Percentiles rank a stretch among this genome's conserved stretches.
Evolutionary conservation across 2,797 vertebrate genomes (phyloP).

Genomic region (Simalia tracyae): DNA sequence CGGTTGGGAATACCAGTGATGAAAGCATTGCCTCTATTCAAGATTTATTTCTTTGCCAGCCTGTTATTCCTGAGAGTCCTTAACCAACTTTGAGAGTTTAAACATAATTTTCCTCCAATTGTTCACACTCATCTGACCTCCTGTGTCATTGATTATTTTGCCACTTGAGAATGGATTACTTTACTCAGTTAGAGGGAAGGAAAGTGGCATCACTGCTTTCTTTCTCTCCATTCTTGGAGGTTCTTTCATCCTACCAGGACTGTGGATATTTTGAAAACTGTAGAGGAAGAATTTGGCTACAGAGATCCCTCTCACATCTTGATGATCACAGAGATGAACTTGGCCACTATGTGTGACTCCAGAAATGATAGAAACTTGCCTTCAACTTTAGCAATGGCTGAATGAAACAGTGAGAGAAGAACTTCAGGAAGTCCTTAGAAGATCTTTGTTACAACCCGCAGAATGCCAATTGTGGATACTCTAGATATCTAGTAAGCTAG

Average conservation of each 20-base stretch:
- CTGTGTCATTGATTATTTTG: conserved; percentile 66
- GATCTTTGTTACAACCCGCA: not conserved
- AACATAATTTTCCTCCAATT: conserved; percentile 58
- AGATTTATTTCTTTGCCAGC: conserved; percentile 56
- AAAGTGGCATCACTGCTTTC: not conserved
- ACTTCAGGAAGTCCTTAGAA: not conserved
- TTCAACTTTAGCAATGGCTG: not conserved
- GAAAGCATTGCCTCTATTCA: conserved; percentile 52
- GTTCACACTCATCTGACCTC: conserved; percentile 56
- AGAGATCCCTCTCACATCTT: not conserved
- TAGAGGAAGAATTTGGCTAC: not conserved
- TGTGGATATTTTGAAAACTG: not conserved
- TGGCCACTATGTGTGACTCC: not conserved
- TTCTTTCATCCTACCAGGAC: not conserved
- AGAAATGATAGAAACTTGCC: not conserved
- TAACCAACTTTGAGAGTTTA: conserved; percentile 63
- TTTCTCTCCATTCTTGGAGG: not conserved
- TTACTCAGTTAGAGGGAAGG: conserved; percentile 49
- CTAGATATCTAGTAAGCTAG: not conserved
- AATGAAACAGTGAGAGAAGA: not conserved
- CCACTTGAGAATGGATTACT: conserved; percentile 55
- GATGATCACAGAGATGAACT: not conserved
- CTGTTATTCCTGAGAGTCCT: conserved; percentile 64
- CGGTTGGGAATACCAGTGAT: conserved; percentile 48
- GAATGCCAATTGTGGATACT: conserved; percentile 31